Percentiles rank a stretch among this genome's conserved stretches.
phyloP scores from a whole-genome alignment of 2,113 vertebrate genomes.

The Prinia subflava region DNA sequence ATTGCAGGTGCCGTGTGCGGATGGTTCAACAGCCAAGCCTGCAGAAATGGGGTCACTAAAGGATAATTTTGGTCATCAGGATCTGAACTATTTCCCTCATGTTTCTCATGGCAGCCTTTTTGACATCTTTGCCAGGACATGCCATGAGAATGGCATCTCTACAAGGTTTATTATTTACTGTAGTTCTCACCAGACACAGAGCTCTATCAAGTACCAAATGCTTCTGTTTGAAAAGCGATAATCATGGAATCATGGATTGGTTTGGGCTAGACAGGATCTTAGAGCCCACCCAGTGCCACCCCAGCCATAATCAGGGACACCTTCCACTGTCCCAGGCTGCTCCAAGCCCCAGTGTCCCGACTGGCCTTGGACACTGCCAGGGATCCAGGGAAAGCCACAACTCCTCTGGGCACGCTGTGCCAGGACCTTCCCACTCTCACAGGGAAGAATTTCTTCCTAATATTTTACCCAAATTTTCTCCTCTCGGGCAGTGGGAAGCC shows the following conservation, averaged over 20 bases:
- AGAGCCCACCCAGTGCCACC: fast-evolving
- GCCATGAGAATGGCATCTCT: background rate
- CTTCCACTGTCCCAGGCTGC: background rate
- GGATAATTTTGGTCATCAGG: background rate
- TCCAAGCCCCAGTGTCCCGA: background rate
- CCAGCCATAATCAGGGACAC: background rate
- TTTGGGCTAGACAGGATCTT: background rate
- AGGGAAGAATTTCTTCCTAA: background rate
- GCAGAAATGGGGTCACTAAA: background rate
- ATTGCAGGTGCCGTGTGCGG: fast-evolving
- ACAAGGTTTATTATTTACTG: background rate
- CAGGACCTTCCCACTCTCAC: background rate
- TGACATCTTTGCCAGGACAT: background rate
- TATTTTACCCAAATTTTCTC: no score
- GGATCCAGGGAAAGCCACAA: background rate
- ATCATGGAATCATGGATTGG: fast-evolving
- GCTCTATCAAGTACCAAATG: background rate
- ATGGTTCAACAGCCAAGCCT: background rate
- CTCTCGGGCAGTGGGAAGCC: no score
- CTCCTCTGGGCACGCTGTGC: background rate
- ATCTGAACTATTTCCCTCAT: background rate
- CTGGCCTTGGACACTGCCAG: background rate
- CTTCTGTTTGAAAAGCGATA: background rate
- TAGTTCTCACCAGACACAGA: fast-evolving
- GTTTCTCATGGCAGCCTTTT: background rate